These are phyloP conservation scores for Uromys caudimaculatus DNA, from an alignment of 2,797 vertebrate species.

Conservation along the genomic window DNA sequence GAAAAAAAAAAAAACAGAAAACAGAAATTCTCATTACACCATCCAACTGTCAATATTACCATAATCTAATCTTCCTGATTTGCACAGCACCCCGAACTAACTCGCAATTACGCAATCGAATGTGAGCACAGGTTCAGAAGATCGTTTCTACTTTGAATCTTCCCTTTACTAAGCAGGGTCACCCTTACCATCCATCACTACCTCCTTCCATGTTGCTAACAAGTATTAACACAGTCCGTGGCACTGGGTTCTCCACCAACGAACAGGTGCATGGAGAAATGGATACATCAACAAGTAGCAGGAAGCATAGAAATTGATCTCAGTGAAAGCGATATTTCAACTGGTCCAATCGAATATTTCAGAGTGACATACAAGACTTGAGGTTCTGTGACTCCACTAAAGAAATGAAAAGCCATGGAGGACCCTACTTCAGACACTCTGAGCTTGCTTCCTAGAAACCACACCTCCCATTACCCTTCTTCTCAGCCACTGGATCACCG, in stretches of 20 bases:
- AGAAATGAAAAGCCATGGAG: slow-evolving; percentile 55
- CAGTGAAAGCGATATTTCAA: slow-evolving; percentile 44
- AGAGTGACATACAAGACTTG: slow-evolving; percentile 24
- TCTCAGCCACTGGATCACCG: slow-evolving; percentile 27
- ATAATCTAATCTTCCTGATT: slow-evolving; percentile 27
- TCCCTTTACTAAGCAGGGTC: not conserved
- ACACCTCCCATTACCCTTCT: slow-evolving; percentile 7
- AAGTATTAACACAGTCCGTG: not conserved
- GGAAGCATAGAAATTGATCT: slow-evolving; percentile 8
- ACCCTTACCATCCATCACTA: not conserved
- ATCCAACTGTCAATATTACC: slow-evolving; percentile 55
- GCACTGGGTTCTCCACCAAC: not conserved
- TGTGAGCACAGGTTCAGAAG: slow-evolving; percentile 32
- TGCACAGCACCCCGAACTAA: not conserved
- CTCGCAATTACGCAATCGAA: slow-evolving; percentile 27
- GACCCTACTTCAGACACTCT: slow-evolving; percentile 63
- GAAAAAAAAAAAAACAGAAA: not conserved
- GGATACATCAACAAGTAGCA: not conserved
- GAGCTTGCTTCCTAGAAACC: slow-evolving; percentile 53
- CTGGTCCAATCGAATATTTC: slow-evolving; percentile 37
- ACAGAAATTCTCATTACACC: slow-evolving; percentile 57
- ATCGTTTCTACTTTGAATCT: not conserved
- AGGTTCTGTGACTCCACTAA: slow-evolving; percentile 3
- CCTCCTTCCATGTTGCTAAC: not conserved
- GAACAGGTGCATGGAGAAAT: not conserved